Conservation (phyloP, 2,113 vertebrate species). For the Thalassoma bifasciatum region DNA sequence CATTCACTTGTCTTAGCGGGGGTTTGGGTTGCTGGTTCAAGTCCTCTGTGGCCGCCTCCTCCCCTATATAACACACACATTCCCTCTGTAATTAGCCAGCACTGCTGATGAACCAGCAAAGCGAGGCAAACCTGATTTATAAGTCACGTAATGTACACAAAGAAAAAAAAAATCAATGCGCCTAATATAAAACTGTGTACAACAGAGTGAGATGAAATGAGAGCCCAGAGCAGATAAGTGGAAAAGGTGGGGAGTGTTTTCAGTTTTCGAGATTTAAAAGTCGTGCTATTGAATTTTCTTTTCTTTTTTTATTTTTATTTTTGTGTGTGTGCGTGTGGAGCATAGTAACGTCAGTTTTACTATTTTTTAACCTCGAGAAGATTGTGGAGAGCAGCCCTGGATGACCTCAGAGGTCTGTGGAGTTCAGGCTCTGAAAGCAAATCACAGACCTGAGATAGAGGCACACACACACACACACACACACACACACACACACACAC, state of each 20-base stretch:
- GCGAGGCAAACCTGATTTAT: not conserved
- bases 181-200: conserved; percentile 9
- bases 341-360: not conserved
- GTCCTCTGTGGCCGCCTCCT: conserved; percentile 39
- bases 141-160: not conserved
- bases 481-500: too few species aligned
- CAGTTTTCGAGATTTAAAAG: conserved; percentile 10
- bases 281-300: not conserved
- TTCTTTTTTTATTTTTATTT: too few species aligned
- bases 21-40: conserved; percentile 56
- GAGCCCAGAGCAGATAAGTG: not conserved
- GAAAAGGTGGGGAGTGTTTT: not conserved
- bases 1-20: conserved; percentile 14
- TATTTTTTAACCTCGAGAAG: conserved; percentile 3
- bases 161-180: conserved; percentile 26
- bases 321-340: not conserved
- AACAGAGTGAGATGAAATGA: not conserved
- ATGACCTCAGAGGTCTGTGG: conserved; percentile 15
- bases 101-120: conserved; percentile 35
- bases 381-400: not conserved
- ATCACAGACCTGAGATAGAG: conserved; percentile 8
- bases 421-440: conserved; percentile 15
- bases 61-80: conserved; percentile 43
- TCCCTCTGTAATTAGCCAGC: conserved; percentile 34
- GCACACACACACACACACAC: not conserved